phyloP scores from a whole-genome alignment of 2,888 invertebrate species.

The Kuschelorhynchus macadamiae region DNA sequence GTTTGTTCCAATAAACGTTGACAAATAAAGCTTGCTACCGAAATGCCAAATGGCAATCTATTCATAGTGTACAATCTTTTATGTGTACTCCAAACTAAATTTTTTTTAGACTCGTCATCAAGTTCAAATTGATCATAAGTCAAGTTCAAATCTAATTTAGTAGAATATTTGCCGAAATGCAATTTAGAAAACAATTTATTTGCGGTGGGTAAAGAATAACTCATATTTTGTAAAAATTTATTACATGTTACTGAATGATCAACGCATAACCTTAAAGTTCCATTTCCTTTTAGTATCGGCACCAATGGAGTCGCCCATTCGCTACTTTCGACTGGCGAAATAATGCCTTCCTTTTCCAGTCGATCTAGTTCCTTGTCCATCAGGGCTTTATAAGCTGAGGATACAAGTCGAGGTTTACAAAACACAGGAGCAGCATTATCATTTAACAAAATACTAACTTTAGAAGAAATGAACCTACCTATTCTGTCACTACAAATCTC shows the following conservation, averaged over 20 bases:
- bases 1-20: no score
- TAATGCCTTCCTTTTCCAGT: slow-evolving; percentile 24
- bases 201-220: background rate
- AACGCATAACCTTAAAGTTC: no score
- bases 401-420: slow-evolving; percentile 9
- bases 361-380: slow-evolving; percentile 34
- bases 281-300: no score
- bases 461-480: slow-evolving; percentile 35
- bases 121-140: slow-evolving; percentile 62
- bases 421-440: slow-evolving; percentile 40
- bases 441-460: slow-evolving; percentile 27
- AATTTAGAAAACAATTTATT: slow-evolving; percentile 51
- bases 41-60: slow-evolving; percentile 59
- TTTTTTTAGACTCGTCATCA: slow-evolving; percentile 55
- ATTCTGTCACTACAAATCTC: slow-evolving; percentile 23
- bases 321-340: no score
- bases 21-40: no score
- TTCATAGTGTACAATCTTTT: slow-evolving; percentile 58
- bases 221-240: no score
- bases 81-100: slow-evolving; percentile 59
- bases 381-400: slow-evolving; percentile 25
- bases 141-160: slow-evolving; percentile 49
- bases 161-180: slow-evolving; percentile 50
- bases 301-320: no score
- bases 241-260: no score